These are phyloP conservation scores for Homarus gammarus DNA, from an alignment of 2,888 invertebrate genomes.

Conservation along the genomic window DNA sequence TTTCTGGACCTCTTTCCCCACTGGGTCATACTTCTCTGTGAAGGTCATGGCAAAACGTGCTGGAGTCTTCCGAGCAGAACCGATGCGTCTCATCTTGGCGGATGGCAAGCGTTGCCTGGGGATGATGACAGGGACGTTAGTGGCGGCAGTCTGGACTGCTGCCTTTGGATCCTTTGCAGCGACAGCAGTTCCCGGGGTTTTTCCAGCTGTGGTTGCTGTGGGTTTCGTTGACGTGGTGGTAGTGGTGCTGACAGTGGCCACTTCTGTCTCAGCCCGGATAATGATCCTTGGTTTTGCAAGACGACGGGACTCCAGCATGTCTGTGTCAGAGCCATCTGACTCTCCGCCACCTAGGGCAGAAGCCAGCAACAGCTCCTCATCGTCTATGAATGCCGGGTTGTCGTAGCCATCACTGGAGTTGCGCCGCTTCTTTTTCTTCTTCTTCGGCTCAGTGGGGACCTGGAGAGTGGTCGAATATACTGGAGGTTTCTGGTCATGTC, in stretches of 20 bases:
- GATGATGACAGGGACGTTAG: conserved; percentile 1
- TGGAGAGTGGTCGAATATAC: neutral
- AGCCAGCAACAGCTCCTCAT: conserved; percentile 71
- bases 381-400: conserved; percentile 71
- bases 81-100: conserved; percentile 65
- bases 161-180: conserved; percentile 36
- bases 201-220: neutral
- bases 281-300: conserved; percentile 52
- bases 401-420: conserved; percentile 42
- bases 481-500: conserved; percentile 76
- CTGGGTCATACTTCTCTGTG: conserved; percentile 33
- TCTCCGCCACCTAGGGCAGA: conserved; percentile 55
- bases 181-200: neutral
- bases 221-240: neutral
- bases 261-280: conserved; percentile 53
- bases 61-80: conserved; percentile 68
- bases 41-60: conserved; percentile 67
- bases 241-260: conserved; percentile 2
- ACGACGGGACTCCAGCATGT: conserved; percentile 55
- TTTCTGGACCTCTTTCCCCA: neutral
- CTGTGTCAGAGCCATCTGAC: conserved; percentile 53
- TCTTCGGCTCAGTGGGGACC: neutral
- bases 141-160: neutral
- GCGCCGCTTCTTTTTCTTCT: conserved; percentile 65
- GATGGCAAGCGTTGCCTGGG: conserved; percentile 59